Conservation (phyloP, 2,113 vertebrate species). For the Megalops atlanticus region DNA sequence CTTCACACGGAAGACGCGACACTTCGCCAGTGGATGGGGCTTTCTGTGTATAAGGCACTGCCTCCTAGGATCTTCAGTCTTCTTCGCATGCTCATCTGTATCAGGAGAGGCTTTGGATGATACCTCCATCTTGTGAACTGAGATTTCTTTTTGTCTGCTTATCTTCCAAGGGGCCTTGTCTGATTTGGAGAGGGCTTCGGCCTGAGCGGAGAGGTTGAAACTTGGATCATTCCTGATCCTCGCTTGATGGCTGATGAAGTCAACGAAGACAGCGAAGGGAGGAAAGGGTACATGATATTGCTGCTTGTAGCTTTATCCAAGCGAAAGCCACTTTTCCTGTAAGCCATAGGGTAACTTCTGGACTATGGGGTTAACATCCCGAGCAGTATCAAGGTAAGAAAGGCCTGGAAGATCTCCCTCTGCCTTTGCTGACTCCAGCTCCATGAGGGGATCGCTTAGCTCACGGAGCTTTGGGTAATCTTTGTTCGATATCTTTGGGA, state of each 20-base stretch:
- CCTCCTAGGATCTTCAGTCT: not conserved
- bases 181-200: not conserved
- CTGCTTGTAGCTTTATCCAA: slow-evolving; percentile 18
- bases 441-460: slow-evolving; percentile 7
- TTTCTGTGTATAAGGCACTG: not conserved
- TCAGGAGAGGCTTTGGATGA: not conserved
- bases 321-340: slow-evolving; percentile 6
- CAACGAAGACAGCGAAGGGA: no score
- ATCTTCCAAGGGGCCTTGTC: slow-evolving; percentile 22
- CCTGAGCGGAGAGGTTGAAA: not conserved
- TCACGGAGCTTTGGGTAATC: slow-evolving; percentile 14
- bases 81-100: no score
- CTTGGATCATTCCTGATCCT: slow-evolving; percentile 17
- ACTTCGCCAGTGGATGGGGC: not conserved
- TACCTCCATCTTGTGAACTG: slow-evolving; percentile 34
- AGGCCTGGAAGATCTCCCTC: slow-evolving; percentile 14
- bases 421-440: slow-evolving; percentile 16
- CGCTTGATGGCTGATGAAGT: no score
- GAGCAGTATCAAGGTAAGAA: not conserved
- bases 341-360: slow-evolving; percentile 2
- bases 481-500: slow-evolving; percentile 12
- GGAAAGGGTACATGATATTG: not conserved
- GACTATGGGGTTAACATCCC: not conserved
- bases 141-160: slow-evolving; percentile 28
- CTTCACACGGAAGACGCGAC: not conserved